Evolutionary conservation across 1,140 invertebrate genomes (phyloP).

Genomic region (Lordiphosa mommai): DNA sequence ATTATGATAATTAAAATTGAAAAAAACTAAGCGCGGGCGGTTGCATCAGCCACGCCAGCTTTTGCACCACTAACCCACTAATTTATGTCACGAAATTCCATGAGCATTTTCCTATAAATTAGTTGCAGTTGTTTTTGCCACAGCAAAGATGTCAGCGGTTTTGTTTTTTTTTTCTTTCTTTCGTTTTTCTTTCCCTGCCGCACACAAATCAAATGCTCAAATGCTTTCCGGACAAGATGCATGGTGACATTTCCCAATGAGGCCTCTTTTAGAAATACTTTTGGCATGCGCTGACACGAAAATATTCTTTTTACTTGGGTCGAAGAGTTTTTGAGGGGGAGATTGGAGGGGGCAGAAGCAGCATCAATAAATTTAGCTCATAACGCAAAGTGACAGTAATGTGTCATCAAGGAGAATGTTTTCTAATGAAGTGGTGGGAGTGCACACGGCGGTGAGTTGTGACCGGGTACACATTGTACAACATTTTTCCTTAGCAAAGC

Average conservation of each 20-base stretch:
- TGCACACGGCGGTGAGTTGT: background rate
- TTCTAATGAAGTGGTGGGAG: conserved; percentile 52
- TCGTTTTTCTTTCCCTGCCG: conserved; percentile 12
- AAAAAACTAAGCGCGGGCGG: conserved; percentile 52
- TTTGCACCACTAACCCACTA: conserved; percentile 65
- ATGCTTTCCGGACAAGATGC: conserved; percentile 28
- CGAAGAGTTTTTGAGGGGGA: background rate
- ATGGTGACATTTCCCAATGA: conserved; percentile 49
- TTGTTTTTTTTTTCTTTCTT: conserved; percentile 29
- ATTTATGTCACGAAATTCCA: conserved; percentile 73
- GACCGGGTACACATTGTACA: conserved; percentile 15
- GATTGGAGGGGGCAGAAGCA: background rate
- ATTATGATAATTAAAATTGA: conserved; percentile 71
- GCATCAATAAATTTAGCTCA: conserved; percentile 74
- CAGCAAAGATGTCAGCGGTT: conserved; percentile 61
- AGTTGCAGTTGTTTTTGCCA: conserved; percentile 47
- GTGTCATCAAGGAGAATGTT: conserved; percentile 69
- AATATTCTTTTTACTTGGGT: conserved; percentile 41
- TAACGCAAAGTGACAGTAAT: conserved; percentile 71
- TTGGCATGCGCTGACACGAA: conserved; percentile 64
- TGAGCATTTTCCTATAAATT: conserved; percentile 67
- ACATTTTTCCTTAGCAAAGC: too few relatives aligned
- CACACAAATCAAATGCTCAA: conserved; percentile 51
- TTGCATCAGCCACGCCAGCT: conserved; percentile 58
- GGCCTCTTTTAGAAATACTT: conserved; percentile 43